Conservation (phyloP, 2,888 invertebrate genomes). For the Synergus japonicus region DNA sequence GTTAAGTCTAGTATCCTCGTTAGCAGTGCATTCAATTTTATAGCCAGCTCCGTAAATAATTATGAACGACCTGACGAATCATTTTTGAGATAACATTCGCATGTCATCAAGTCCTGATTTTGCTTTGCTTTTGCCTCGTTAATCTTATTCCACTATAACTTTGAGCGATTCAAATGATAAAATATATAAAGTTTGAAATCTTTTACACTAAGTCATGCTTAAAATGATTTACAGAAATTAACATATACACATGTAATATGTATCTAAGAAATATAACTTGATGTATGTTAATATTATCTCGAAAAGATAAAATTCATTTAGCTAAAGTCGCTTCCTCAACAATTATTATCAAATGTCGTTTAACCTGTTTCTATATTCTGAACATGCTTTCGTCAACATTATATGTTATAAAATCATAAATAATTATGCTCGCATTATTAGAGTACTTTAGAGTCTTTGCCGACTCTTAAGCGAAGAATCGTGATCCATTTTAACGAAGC, state of each 20-base stretch:
- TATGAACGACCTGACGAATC: not conserved
- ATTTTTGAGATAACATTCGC: not conserved
- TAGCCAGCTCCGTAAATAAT: not conserved
- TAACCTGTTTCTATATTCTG: not conserved
- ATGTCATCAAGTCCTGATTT: not conserved
- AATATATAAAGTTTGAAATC: not conserved
- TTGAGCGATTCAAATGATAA: not conserved
- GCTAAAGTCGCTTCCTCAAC: not conserved
- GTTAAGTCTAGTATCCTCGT: not conserved
- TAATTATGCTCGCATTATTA: not conserved
- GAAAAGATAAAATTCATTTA: not conserved
- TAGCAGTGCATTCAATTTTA: not conserved
- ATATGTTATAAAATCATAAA: not conserved
- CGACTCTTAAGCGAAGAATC: not conserved
- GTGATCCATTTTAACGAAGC: slow-evolving; percentile 31
- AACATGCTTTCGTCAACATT: not conserved
- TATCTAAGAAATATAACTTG: not conserved
- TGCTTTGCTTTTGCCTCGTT: not conserved
- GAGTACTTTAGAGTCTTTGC: not conserved
- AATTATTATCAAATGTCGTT: not conserved
- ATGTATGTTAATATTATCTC: not conserved
- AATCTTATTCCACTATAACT: not conserved
- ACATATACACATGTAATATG: not conserved
- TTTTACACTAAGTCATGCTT: too few species aligned
- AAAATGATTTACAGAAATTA: not conserved